Conservation (phyloP, 2,113 vertebrate species). For the Dipodomys merriami region DNA sequence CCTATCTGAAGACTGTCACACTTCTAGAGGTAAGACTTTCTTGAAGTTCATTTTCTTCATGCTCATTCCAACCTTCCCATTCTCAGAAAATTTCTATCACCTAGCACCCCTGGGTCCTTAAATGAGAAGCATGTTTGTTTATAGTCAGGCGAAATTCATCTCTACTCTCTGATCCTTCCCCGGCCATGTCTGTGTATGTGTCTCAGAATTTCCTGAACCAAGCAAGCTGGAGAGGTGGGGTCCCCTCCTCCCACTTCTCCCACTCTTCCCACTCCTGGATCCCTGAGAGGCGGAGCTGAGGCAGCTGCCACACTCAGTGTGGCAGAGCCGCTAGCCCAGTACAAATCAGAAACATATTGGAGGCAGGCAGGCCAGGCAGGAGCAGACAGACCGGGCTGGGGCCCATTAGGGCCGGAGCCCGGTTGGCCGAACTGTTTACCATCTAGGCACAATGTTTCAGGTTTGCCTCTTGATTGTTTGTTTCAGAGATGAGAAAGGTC, state of each 20-base stretch:
- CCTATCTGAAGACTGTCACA: neutral
- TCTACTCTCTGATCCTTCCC: neutral
- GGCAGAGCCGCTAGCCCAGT: slow-evolving; percentile 73
- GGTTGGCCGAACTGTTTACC: slow-evolving; percentile 59
- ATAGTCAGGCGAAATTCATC: slow-evolving; percentile 74
- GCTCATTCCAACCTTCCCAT: neutral
- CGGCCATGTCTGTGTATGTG: slow-evolving; percentile 57
- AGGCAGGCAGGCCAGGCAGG: slow-evolving; percentile 69
- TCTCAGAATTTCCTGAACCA: slow-evolving; percentile 75
- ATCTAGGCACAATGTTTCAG: slow-evolving; percentile 74
- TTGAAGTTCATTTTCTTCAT: slow-evolving; percentile 40
- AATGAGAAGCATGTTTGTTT: slow-evolving; percentile 81
- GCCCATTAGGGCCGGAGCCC: slow-evolving; percentile 80
- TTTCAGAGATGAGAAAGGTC: slow-evolving; percentile 73
- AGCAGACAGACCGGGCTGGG: slow-evolving; percentile 79
- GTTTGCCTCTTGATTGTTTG: slow-evolving; percentile 80
- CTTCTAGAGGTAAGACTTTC: slow-evolving; percentile 4
- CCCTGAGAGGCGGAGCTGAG: slow-evolving; percentile 67
- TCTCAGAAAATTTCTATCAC: slow-evolving; percentile 33
- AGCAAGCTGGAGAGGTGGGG: slow-evolving; percentile 47
- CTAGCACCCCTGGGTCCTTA: slow-evolving; percentile 67
- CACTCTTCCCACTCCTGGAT: slow-evolving; percentile 75
- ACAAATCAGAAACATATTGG: slow-evolving; percentile 83
- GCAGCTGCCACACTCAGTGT: slow-evolving; percentile 75
- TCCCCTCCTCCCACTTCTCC: slow-evolving; percentile 64